Conservation (phyloP, 2,888 invertebrate genomes). For the Trypoxylon attenuatum region DNA sequence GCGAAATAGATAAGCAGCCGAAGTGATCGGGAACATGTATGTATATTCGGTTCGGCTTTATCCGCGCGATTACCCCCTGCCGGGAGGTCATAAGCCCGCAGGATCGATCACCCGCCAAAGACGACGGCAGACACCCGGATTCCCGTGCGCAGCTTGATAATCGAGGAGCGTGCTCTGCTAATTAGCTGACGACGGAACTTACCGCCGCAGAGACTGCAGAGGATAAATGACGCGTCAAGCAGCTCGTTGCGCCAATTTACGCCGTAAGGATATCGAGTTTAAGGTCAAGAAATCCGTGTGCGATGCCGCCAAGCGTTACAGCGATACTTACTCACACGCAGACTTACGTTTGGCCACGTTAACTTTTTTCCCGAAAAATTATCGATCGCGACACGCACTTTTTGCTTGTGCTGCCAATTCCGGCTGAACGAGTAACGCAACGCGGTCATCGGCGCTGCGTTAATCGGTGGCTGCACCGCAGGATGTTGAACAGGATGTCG, state of each 20-base stretch:
- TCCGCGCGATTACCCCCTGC: background rate
- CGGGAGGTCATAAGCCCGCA: conserved; percentile 1
- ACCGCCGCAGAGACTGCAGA: conserved; percentile 14
- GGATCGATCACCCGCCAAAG: conserved; percentile 45
- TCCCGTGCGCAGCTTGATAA: conserved; percentile 43
- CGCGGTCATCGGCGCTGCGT: too few species aligned
- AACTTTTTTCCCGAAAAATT: too few species aligned
- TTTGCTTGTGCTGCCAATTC: too few species aligned
- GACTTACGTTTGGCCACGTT: too few species aligned
- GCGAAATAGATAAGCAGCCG: background rate
- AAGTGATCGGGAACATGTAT: background rate
- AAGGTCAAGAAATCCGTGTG: too few species aligned
- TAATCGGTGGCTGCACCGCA: too few species aligned
- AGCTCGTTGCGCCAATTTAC: conserved; percentile 26
- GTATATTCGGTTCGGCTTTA: conserved; percentile 24
- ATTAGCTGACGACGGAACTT: conserved; percentile 38
- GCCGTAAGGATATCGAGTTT: conserved; percentile 17
- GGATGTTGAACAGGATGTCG: background rate
- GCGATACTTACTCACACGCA: too few species aligned
- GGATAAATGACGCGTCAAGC: conserved; percentile 26
- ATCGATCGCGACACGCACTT: too few species aligned
- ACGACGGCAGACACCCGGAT: conserved; percentile 28
- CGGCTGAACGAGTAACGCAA: too few species aligned
- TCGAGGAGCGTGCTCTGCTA: conserved; percentile 30
- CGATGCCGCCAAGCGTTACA: too few species aligned